These are phyloP conservation scores for Pogonophryne albipinna DNA, from an alignment of 2,797 vertebrate genomes.

Conservation along the genomic window DNA sequence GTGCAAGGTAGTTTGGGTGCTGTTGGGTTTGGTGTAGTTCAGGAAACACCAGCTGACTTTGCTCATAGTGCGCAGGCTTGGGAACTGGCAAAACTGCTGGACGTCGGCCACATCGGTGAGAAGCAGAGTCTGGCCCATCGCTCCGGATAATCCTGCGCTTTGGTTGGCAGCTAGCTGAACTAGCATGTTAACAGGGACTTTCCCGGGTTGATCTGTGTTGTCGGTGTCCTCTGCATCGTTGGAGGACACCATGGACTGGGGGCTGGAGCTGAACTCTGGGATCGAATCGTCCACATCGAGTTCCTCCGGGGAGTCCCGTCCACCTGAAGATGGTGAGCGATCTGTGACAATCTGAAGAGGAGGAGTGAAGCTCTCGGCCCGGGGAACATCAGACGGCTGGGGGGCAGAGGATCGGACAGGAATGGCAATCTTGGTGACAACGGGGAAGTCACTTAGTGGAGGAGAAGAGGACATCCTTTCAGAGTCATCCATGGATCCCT, in stretches of 20 bases:
- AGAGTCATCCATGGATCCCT: conserved; percentile 89
- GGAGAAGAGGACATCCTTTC: conserved; percentile 88
- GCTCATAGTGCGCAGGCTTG: conserved; percentile 94
- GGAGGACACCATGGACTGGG: conserved; percentile 87
- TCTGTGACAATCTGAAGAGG: conserved; percentile 91
- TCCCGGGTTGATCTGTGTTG: conserved; percentile 78
- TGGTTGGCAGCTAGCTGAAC: conserved; percentile 87
- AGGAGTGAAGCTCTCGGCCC: conserved; percentile 88
- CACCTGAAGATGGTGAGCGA: conserved; percentile 74
- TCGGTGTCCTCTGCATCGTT: conserved; percentile 77
- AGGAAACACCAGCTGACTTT: conserved; percentile 99
- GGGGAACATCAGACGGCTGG: conserved; percentile 82
- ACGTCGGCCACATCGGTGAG: conserved; percentile 90
- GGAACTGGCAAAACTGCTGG: conserved; percentile 93
- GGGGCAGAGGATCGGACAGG: conserved; percentile 81
- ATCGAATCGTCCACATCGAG: conserved; percentile 90
- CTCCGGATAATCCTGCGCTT: conserved; percentile 70
- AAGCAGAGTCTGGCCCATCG: conserved; percentile 84
- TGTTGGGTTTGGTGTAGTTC: conserved; percentile 97
- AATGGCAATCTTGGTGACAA: conserved; percentile 69
- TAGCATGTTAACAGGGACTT: conserved; percentile 87
- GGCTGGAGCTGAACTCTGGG: conserved; percentile 89
- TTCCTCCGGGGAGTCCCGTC: conserved; percentile 90
- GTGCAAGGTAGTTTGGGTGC: conserved; percentile 84
- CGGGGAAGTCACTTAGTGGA: conserved; percentile 70